Evolutionary conservation across 2,888 invertebrate genomes (phyloP).

Genomic region (Apodemia duryi): DNA sequence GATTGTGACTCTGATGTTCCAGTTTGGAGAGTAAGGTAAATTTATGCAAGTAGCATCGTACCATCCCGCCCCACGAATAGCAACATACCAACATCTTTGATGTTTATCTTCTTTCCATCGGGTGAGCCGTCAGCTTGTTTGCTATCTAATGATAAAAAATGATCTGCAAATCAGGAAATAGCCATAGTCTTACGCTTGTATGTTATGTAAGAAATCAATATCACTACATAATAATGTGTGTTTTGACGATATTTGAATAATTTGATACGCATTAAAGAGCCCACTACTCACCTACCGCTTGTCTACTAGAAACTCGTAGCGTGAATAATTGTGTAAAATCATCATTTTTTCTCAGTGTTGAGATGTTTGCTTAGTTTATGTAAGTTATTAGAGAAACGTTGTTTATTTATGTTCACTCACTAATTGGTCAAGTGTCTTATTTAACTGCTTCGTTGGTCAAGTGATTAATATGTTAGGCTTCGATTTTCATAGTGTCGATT

Average conservation of each 20-base stretch:
- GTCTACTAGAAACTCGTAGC: conserved; percentile 7
- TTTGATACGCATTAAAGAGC: conserved; percentile 4
- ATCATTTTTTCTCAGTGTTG: background rate
- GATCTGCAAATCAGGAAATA: too few species aligned
- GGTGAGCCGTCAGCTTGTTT: too few species aligned
- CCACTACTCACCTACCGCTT: background rate
- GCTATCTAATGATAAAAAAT: too few species aligned
- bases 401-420: background rate
- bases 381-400: background rate
- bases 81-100: too few species aligned
- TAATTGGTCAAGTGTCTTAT: background rate
- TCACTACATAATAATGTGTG: background rate
- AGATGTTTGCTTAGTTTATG: conserved; percentile 1
- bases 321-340: conserved; percentile 1
- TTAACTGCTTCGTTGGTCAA: too few species aligned
- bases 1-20: too few species aligned
- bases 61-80: too few species aligned
- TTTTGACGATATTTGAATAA: conserved; percentile 4
- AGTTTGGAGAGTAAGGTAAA: too few species aligned
- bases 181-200: background rate
- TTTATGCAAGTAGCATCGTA: too few species aligned
- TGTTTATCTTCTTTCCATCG: too few species aligned
- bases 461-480: too few species aligned
- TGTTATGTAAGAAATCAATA: background rate
- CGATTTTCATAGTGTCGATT: too few species aligned